phyloP scores from a whole-genome alignment of 2,113 vertebrate species.

The Leptobrachium ailaonicum region DNA sequence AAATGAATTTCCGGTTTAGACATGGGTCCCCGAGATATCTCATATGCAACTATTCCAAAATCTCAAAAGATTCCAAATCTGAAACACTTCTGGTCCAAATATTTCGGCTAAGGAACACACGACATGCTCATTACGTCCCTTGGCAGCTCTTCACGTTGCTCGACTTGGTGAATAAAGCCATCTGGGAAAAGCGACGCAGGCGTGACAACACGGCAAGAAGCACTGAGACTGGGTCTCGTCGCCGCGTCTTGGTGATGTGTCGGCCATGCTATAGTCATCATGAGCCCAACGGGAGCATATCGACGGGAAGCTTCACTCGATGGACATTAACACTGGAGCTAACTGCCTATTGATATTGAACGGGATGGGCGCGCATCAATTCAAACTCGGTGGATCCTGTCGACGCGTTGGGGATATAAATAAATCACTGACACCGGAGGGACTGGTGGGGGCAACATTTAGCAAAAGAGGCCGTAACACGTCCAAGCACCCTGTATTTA shows the following conservation, averaged over 20 bases:
- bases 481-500: neutral
- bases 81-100: no score
- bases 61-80: no score
- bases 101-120: no score
- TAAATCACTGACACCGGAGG: neutral
- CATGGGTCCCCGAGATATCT: no score
- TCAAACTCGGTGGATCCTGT: constrained; percentile 8
- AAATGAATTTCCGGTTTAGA: no score
- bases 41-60: no score
- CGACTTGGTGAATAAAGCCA: no score
- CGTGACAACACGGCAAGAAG: neutral
- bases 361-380: constrained; percentile 15
- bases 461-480: neutral
- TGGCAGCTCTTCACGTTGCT: no score
- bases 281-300: neutral
- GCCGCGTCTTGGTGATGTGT: neutral
- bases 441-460: neutral
- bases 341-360: constrained; percentile 18
- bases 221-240: neutral
- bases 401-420: constrained; percentile 3
- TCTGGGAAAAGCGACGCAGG: neutral
- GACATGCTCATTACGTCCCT: no score
- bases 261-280: neutral
- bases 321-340: constrained; percentile 19
- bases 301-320: constrained; percentile 6